Base-by-base conservation (phyloP, 2,888 invertebrate species). In the Spilosoma lubricipeda region DNA sequence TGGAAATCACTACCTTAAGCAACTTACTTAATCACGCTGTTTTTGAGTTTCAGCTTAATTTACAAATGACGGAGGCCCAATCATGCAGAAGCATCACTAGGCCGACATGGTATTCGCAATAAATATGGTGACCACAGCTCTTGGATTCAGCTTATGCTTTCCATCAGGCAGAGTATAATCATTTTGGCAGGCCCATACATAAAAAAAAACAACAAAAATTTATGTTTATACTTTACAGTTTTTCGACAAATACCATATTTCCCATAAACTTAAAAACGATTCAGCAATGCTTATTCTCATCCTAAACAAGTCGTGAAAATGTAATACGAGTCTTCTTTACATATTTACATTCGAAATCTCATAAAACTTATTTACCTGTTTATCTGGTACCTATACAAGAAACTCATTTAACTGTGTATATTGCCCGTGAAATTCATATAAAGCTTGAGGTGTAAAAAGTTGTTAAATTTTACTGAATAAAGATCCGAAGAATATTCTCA, bases 391-490 rank as follows among this genome's bases (percentile, higher is more conserved):
- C 23, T 56, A n/a, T 64, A 64, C 64, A 72, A 71, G 56, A 72
- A 77, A 74, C 74, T 77, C 74, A 67, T 77, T 76, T 77, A 72
- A 79, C 80, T 80, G 70, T 77, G 75, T 75, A 83, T 84, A 85
- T 87, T 84, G 82, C 82, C 82, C 85, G 82, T 84, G 81, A 87
- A 89, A 88, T 86, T 84, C 84, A 82, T 83, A 85, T 82, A 84
- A 88, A 87, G 81, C 85, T 73, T 78, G 79, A 77, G 81, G 85
- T 83, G 82, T 86, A 85, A 86, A 86, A 84, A 83, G 86, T 87
- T 88, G 83, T 86, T 82, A 82, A 81, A 82, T 79, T 81, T 86
- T 85, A 84, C 82, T 73, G 82, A 84, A 88, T 86, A 84, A 86
- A 87, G 84, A 86, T 87, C 84, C 74, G 83, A 83, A 86, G 82